Evolutionary conservation across 1,140 invertebrate species (phyloP), one percentile per base, ranked within the genome.

Genomic region (Physella acuta): DNA sequence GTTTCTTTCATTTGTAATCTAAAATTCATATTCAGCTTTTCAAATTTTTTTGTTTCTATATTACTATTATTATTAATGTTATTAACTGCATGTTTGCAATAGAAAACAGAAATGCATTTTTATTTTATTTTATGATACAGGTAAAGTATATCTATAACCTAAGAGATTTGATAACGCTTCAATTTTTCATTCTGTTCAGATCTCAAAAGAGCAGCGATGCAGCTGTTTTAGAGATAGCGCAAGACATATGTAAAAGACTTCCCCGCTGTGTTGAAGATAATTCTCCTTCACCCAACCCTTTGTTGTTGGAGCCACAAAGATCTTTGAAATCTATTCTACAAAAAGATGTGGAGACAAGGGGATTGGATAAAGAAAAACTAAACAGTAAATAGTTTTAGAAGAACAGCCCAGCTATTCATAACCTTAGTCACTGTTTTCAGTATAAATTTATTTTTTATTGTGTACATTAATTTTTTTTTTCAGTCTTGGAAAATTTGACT

Each of bases 131-230:
- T n/a, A n/a, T n/a, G n/a, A n/a, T n/a, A n/a, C n/a, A n/a, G n/a
- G n/a, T n/a, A n/a, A n/a, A n/a, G n/a, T n/a, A n/a, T n/a, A n/a
- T n/a, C n/a, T n/a, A n/a, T n/a, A n/a, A n/a, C n/a, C 44, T 49
- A 49, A 11, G 44, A n/a, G n/a, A 49, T 49, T 49, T 49, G 44
- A 49, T 14, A 49, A 49, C n/a, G 11, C 44, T n/a, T 49, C 44
- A 49, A 49, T 49, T 49, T 11, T 59, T n/a, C 61, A 84, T 83
- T n/a, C n/a, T n/a, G n/a, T n/a, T n/a, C 14, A 87, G 82, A 17
- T 86, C 87, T 62, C 89, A 87, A 2, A 89, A 90, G 79, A 90
- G 89, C 1, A 89, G 87, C 67, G 90, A 92, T 74, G 89, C 92
- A 33, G 88, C 92, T 28, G 91, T 91, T 3, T 89, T 87, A 78